A percentile compares a stretch with the other conserved stretches of the same genome.
These are phyloP conservation scores for Atta colombica DNA, from an alignment of 1,140 invertebrate species.

Conservation along the genomic window DNA sequence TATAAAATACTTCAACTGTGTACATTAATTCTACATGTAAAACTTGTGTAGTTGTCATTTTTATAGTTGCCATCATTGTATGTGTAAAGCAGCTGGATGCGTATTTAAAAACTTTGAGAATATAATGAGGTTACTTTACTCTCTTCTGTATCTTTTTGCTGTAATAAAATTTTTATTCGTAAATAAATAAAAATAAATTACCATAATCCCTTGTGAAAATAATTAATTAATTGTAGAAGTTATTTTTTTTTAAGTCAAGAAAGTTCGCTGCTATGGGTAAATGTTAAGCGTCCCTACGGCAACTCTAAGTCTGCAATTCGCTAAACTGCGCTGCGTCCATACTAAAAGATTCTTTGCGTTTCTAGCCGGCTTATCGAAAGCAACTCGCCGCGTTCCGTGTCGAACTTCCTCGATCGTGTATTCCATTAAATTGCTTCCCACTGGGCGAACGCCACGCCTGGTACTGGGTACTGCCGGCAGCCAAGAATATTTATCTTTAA, in stretches of 20 bases:
- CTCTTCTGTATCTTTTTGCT: not conserved
- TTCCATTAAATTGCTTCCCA: conserved; percentile 62
- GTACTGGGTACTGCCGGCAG: conserved; percentile 49
- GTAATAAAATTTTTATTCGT: not conserved
- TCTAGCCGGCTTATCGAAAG: conserved; percentile 56
- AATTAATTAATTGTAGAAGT: conserved; percentile 7
- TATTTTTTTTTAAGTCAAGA: not conserved
- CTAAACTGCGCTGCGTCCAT: conserved; percentile 23
- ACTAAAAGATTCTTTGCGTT: conserved; percentile 54
- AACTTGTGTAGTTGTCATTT: no score
- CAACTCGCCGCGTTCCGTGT: conserved; percentile 34
- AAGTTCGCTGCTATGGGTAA: conserved; percentile 3
- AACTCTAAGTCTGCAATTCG: conserved; percentile 16
- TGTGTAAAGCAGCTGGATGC: not conserved
- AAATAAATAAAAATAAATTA: not conserved
- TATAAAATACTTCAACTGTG: no score
- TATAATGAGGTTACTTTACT: not conserved
- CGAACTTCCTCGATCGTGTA: conserved; percentile 57
- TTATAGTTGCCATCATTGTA: no score
- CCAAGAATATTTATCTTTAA: conserved; percentile 65
- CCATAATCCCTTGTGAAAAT: not conserved
- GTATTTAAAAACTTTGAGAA: not conserved
- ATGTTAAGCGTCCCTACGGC: conserved; percentile 10
- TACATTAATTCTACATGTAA: no score
- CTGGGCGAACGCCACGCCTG: conserved; percentile 46